Percentiles rank a stretch among this genome's conserved stretches.
phyloP scores from a whole-genome alignment of 2,113 vertebrate genomes.

The Hydrochoerus hydrochaeris region DNA sequence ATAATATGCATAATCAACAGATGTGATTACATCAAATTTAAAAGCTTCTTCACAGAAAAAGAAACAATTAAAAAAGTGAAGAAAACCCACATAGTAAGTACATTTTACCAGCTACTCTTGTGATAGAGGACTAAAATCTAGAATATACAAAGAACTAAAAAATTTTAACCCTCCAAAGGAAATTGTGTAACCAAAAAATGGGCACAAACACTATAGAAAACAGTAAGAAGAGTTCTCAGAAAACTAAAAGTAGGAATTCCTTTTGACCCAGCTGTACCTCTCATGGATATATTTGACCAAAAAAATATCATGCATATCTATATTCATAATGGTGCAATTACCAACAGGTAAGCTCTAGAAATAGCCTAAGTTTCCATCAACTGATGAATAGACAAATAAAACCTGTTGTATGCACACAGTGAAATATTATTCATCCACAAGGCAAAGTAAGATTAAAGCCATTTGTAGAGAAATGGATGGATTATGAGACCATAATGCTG shows the following conservation, averaged over 20 bases:
- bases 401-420: neutral
- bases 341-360: neutral
- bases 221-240: neutral
- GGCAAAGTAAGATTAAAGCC: neutral
- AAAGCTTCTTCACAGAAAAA: neutral
- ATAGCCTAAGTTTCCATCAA: neutral
- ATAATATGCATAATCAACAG: neutral
- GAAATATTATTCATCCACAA: neutral
- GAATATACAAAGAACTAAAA: neutral
- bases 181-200: neutral
- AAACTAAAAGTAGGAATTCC: neutral
- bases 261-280: neutral
- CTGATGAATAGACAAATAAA: neutral
- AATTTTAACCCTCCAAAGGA: neutral
- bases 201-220: neutral
- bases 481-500: neutral
- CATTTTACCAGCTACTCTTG: neutral
- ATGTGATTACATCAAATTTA: neutral
- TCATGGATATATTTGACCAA: neutral
- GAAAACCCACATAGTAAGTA: neutral
- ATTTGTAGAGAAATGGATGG: neutral
- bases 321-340: neutral
- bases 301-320: neutral
- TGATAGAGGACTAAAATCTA: neutral
- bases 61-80: neutral